phyloP scores from a whole-genome alignment of 2,113 vertebrate species.

The Emydura subglobosa region DNA sequence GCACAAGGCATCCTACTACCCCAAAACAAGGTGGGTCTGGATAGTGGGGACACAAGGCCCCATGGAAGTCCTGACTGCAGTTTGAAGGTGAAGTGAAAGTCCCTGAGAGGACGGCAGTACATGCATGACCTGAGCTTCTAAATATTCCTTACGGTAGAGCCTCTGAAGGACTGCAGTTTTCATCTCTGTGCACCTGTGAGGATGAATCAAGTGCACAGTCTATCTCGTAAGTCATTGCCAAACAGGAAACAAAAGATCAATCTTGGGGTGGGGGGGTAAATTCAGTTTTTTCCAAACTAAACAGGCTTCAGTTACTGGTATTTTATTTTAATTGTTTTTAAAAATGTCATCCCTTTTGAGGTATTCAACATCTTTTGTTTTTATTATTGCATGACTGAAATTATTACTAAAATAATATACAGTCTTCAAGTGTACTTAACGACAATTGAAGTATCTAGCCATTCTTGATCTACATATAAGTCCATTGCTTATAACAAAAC shows the following conservation, averaged over 20 bases:
- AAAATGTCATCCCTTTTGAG: background rate
- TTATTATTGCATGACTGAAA: background rate
- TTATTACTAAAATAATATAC: background rate
- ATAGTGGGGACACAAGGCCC: background rate
- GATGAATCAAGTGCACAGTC: background rate
- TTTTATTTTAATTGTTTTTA: background rate
- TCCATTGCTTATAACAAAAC: background rate
- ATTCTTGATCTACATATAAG: background rate
- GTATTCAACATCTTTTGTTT: background rate
- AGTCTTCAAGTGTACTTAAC: background rate
- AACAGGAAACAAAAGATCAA: fast-evolving
- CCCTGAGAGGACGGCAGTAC: background rate
- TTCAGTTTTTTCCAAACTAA: background rate
- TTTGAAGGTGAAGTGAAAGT: background rate
- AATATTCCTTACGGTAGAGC: background rate
- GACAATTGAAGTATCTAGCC: background rate
- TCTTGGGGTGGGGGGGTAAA: background rate
- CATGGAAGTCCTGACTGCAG: background rate
- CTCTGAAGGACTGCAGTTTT: background rate
- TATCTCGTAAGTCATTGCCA: background rate
- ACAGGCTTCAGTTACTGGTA: background rate
- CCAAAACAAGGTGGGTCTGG: background rate
- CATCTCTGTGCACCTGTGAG: background rate
- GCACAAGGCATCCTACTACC: background rate
- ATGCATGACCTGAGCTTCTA: background rate